phyloP scores from a whole-genome alignment of 1,140 invertebrate genomes.

The Phortica variegata region DNA sequence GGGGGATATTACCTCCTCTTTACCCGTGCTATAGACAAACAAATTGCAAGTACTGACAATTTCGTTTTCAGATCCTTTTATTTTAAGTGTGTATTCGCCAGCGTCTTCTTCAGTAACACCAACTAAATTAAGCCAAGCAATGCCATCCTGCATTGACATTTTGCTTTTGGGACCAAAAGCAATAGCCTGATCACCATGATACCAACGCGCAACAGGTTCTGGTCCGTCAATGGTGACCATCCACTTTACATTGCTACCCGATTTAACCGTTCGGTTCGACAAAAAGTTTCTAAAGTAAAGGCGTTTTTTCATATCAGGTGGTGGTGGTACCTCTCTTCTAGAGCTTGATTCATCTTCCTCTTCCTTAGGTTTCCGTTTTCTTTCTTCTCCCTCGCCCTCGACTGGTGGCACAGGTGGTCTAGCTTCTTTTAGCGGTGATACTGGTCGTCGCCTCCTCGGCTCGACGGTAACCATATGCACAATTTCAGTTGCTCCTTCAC shows the following conservation, averaged over 20 bases:
- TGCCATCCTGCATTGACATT: conserved; percentile 62
- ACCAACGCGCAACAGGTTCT: conserved; percentile 74
- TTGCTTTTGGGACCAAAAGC: conserved; percentile 56
- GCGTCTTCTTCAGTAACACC: conserved; percentile 60
- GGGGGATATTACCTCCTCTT: conserved; percentile 38
- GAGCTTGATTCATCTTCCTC: conserved; percentile 29
- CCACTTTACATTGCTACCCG: conserved; percentile 67
- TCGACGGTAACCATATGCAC: conserved; percentile 47
- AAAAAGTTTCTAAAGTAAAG: conserved; percentile 74
- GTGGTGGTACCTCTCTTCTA: conserved; percentile 40
- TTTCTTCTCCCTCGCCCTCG: conserved; percentile 24
- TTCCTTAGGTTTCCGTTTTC: conserved; percentile 32
- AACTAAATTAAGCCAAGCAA: conserved; percentile 67
- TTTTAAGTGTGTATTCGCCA: conserved; percentile 65
- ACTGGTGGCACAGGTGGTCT: conserved; percentile 32
- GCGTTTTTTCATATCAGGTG: conserved; percentile 60
- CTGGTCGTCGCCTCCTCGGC: conserved; percentile 27
- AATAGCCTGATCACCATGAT: conserved; percentile 62
- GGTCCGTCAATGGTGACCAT: conserved; percentile 75
- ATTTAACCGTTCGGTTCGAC: conserved; percentile 66
- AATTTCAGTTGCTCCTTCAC: conserved; percentile 52
- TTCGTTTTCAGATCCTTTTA: conserved; percentile 62
- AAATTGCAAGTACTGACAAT: conserved; percentile 50
- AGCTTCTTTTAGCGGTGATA: conserved; percentile 37
- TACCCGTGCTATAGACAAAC: conserved; percentile 46